Evolutionary conservation across 64 coral and sea anemone genomes (phyloP).

Genomic region (Trachythela sp.): DNA sequence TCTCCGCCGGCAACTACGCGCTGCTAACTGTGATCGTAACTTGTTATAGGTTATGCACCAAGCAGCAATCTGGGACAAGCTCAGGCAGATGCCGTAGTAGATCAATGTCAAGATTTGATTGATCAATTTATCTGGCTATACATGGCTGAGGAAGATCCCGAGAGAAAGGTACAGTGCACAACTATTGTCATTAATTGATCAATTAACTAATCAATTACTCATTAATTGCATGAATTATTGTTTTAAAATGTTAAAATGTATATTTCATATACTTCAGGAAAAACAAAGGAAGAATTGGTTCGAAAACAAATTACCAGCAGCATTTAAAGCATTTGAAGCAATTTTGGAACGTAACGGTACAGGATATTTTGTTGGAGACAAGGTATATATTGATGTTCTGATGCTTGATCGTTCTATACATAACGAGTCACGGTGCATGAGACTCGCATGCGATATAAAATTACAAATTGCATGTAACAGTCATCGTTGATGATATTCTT

Average conservation of each 20-base stretch:
- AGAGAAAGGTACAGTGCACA: background rate
- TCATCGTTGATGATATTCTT: too few relatives aligned
- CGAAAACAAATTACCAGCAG: background rate
- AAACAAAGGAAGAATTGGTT: background rate
- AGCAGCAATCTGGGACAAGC: background rate
- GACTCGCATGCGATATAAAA: too few relatives aligned
- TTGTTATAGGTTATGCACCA: background rate
- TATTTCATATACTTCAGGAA: background rate
- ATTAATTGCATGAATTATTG: too few relatives aligned
- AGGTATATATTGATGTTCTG: background rate
- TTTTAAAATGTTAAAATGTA: background rate
- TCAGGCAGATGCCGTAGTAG: background rate
- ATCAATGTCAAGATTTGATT: background rate
- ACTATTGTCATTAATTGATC: background rate
- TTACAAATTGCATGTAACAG: too few relatives aligned
- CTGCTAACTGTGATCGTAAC: too few relatives aligned
- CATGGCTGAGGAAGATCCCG: background rate
- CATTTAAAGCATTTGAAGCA: background rate
- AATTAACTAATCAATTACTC: too few relatives aligned
- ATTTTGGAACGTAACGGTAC: background rate
- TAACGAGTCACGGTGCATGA: too few relatives aligned
- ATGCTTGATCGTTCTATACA: too few relatives aligned
- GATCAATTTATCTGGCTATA: background rate
- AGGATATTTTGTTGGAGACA: background rate
- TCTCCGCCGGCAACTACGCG: too few relatives aligned